Evolutionary conservation across 2,113 vertebrate genomes (phyloP).

Genomic region (human): DNA sequence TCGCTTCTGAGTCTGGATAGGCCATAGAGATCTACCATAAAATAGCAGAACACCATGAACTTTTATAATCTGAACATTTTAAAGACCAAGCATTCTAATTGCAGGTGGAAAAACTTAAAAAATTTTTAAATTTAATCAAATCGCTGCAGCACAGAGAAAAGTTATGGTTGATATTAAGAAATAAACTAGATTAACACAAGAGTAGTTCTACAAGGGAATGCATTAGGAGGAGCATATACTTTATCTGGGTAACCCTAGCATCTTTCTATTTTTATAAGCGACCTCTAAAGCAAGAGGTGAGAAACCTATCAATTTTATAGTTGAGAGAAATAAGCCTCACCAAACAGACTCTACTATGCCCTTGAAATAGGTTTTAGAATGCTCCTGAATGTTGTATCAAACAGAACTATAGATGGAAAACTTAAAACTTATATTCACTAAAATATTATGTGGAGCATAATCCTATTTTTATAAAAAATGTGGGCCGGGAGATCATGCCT

Average conservation of each 20-base stretch:
- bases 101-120: neutral
- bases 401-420: neutral
- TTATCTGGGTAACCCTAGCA: neutral
- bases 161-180: neutral
- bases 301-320: neutral
- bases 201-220: neutral
- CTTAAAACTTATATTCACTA: neutral
- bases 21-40: neutral
- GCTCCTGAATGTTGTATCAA: neutral
- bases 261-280: constrained; percentile 27
- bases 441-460: neutral
- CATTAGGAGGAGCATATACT: neutral
- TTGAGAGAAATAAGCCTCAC: constrained; percentile 31
- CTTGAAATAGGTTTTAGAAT: neutral
- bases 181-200: constrained; percentile 30
- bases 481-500: too few relatives aligned
- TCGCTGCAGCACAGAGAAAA: neutral
- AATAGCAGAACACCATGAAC: neutral
- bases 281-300: neutral
- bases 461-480: neutral
- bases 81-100: constrained; percentile 2
- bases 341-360: neutral
- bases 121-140: neutral
- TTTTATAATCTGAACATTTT: neutral
- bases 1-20: constrained; percentile 34